Evolutionary conservation across 53 echinoderm and acorn worm genomes (phyloP), one percentile per base, ranked within the genome.

Genomic region (Temnopleurus reevesii): DNA sequence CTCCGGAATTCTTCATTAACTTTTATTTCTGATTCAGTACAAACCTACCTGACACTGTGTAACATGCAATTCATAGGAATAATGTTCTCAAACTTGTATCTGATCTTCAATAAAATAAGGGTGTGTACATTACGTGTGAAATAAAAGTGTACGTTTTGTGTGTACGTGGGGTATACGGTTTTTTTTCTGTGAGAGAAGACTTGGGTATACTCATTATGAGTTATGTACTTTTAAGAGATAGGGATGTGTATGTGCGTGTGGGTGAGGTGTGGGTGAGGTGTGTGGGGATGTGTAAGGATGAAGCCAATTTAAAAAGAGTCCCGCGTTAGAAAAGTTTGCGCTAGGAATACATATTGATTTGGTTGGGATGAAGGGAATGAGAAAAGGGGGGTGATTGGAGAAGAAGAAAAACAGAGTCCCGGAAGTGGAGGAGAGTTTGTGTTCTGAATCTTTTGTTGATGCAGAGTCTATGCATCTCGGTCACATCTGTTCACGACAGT

Each of bases 361-460:
- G 2, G 71, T 71, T 71, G 79, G 49, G 79, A 47, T 47, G 79
- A 35, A 79, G 36, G 17, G 49, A 30, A 47, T 6, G 53, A 51
- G 30, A 47, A 49, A 79, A 18, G 25, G 49, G 79, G 79, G 15
- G 79, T 46, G 49, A 79, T 47, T 47, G 36, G 79, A 79, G 79
- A 79, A 47, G 79, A 79, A 79, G 79, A 28, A 79, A 83, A 85
- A 85, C 60, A 60, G 59, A 44, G 36, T 43, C 60, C 88, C 88
- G 88, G 88, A 87, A 87, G 88, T 87, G 36, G 65, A 64, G n/a
- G 66, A 49, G 19, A 87, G 88, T 87, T 87, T 87, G 46, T 51
- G 66, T 87, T 87, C 46, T 30, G 66, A 47, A 87, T 87, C 88
- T 66, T 49, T 87, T 87, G 88, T 87, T 87, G 88, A 87, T 53